These are phyloP conservation scores for Corythaeola cristata DNA, from an alignment of 2,113 vertebrate genomes.

Conservation along the genomic window DNA sequence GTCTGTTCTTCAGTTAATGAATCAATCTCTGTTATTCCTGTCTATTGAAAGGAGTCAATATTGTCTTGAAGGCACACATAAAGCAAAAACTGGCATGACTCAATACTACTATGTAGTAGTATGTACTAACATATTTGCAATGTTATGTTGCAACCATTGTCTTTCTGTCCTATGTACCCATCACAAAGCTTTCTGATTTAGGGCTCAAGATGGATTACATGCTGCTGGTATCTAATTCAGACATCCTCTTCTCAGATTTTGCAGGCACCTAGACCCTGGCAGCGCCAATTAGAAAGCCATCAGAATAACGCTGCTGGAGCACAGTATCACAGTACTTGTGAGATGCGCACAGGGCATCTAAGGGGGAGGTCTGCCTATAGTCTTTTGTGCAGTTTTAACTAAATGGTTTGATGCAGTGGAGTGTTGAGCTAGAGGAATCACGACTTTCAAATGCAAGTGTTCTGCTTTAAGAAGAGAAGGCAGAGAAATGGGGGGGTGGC, in stretches of 20 bases:
- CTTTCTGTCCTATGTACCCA: neutral
- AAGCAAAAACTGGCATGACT: neutral
- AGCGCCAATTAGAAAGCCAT: neutral
- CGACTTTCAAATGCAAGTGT: neutral
- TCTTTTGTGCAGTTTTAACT: neutral
- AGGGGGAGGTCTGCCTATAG: neutral
- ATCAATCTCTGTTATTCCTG: neutral
- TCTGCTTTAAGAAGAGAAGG: neutral
- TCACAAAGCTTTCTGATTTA: neutral
- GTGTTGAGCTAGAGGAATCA: neutral
- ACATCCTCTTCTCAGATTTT: neutral
- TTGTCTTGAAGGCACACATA: neutral
- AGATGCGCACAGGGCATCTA: rapidly evolving
- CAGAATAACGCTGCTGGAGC: neutral
- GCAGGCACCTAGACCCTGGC: neutral
- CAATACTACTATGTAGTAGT: no score
- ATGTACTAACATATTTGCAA: neutral
- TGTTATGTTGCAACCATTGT: neutral
- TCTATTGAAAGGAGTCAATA: neutral
- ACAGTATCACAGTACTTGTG: rapidly evolving
- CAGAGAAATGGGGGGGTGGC: neutral
- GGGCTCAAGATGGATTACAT: neutral
- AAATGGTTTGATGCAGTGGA: neutral
- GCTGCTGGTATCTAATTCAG: rapidly evolving
- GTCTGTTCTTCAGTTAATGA: neutral